phyloP scores from a whole-genome alignment of 2,797 vertebrate species.

The Rhinatrema bivittatum region DNA sequence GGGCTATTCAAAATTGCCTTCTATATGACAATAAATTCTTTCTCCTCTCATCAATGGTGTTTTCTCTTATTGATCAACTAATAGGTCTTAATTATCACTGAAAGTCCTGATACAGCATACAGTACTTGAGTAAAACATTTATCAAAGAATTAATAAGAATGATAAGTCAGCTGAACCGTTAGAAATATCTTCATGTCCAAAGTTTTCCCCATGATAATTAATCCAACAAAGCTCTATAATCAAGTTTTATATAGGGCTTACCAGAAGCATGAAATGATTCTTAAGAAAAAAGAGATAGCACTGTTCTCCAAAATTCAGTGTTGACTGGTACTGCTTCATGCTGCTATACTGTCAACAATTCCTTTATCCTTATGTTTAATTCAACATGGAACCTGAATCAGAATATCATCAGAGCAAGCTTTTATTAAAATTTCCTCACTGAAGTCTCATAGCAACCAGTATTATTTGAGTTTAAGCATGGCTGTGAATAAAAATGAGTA shows the following conservation, averaged over 20 bases:
- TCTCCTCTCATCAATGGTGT: too few species aligned
- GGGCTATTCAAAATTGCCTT: too few species aligned
- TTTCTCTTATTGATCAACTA: too few species aligned
- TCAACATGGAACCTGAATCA: conserved; percentile 18
- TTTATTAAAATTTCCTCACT: conserved; percentile 42
- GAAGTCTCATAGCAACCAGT: conserved; percentile 32
- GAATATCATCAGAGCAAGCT: conserved; percentile 32
- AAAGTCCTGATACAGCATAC: too few species aligned
- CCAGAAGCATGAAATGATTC: conserved; percentile 14
- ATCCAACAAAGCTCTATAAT: too few species aligned
- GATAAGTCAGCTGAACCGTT: too few species aligned
- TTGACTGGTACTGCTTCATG: neutral
- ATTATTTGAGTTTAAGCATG: conserved; percentile 23
- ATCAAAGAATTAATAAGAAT: too few species aligned
- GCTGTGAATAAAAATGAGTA: conserved; percentile 10
- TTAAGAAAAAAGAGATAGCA: conserved; percentile 1
- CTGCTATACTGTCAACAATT: conserved; percentile 9
- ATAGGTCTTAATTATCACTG: too few species aligned
- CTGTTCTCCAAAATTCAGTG: neutral
- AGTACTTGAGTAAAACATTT: too few species aligned
- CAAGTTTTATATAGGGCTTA: neutral
- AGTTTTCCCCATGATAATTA: too few species aligned
- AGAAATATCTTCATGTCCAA: too few species aligned
- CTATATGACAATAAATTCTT: too few species aligned
- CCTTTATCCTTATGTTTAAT: conserved; percentile 38